Evolutionary conservation across 2,888 invertebrate species (phyloP).

Genomic region (Gastracanthus pulcherrimus): DNA sequence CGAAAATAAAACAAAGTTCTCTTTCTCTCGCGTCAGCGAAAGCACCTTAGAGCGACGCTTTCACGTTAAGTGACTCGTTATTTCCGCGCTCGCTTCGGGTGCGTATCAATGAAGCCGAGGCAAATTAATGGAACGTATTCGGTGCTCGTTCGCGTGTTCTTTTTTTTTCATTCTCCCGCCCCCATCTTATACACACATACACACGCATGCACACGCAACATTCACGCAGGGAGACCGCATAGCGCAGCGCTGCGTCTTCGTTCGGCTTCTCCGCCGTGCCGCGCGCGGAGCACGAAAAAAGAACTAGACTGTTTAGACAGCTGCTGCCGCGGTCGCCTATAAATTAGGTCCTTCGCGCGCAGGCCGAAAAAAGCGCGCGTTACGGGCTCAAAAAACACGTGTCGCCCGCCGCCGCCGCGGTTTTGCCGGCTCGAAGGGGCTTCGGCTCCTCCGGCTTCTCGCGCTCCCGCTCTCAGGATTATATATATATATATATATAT

Average conservation of each 20-base stretch:
- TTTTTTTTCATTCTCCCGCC: no score
- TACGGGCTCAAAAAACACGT: conserved; percentile 49
- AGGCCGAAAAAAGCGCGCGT: conserved; percentile 1
- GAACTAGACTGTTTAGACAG: conserved; percentile 54
- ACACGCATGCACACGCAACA: no score
- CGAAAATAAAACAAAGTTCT: conserved; percentile 16
- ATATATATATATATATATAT: no score
- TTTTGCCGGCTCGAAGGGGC: no score
- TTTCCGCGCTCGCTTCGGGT: conserved; percentile 1
- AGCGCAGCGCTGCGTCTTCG: background rate
- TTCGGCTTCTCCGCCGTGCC: no score
- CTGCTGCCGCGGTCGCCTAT: conserved; percentile 45
- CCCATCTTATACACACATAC: no score
- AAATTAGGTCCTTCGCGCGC: conserved; percentile 43
- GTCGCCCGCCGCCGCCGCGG: conserved; percentile 9
- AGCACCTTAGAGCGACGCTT: no score
- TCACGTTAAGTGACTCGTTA: conserved; percentile 43
- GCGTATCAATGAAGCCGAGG: conserved; percentile 2
- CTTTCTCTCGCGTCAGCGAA: background rate
- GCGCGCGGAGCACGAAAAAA: conserved; percentile 18
- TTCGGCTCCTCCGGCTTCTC: no score
- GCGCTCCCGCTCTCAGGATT: no score
- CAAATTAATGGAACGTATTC: conserved; percentile 47
- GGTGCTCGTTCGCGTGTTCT: background rate
- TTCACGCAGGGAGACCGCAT: background rate